Conservation (phyloP, 2,888 invertebrate species). For the Brassicogethes aeneus region DNA sequence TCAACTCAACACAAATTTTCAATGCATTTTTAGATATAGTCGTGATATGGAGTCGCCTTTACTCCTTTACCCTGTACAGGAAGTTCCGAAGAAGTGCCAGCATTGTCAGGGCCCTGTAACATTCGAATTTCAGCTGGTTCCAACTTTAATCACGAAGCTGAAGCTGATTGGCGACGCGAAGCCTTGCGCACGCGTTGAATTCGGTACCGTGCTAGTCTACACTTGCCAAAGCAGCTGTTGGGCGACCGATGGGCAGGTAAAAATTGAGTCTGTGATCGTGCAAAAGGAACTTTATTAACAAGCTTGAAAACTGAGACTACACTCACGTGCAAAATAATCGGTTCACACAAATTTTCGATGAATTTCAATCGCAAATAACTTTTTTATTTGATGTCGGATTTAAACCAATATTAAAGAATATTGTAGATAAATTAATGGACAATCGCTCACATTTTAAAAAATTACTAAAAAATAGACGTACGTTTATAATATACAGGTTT, state of each 20-base stretch:
- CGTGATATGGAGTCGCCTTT: constrained; percentile 58
- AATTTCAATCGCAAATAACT: too few relatives aligned
- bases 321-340: too few relatives aligned
- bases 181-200: constrained; percentile 56
- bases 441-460: too few relatives aligned
- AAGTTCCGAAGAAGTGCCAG: constrained; percentile 48
- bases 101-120: constrained; percentile 63
- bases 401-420: too few relatives aligned
- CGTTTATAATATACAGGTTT: too few relatives aligned
- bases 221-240: constrained; percentile 82
- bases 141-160: constrained; percentile 67
- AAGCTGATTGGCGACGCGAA: constrained; percentile 46
- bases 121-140: constrained; percentile 79
- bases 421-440: too few relatives aligned
- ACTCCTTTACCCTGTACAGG: constrained; percentile 56
- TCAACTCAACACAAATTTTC: not conserved
- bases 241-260: constrained; percentile 57
- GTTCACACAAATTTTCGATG: too few relatives aligned
- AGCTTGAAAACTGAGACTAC: too few relatives aligned
- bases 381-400: too few relatives aligned
- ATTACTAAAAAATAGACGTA: too few relatives aligned
- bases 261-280: constrained; percentile 64
- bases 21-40: constrained; percentile 54
- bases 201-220: constrained; percentile 77
- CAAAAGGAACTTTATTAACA: constrained; percentile 58